Base-by-base conservation (phyloP, 2,113 vertebrate species). In the Oriolus oriolus region DNA sequence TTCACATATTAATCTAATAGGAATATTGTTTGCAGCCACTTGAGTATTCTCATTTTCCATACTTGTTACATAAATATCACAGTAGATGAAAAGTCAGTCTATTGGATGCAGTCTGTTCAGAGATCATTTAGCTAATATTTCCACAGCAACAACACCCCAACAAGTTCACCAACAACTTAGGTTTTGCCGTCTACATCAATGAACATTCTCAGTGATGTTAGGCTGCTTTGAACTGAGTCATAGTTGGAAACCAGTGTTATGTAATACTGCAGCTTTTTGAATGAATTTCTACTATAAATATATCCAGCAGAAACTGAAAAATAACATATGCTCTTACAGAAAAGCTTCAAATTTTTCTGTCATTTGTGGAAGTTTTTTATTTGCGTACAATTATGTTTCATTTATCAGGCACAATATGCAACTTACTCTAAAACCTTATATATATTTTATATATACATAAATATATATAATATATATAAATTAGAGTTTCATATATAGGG, bases 391-490 rank as follows among this genome's bases (percentile, higher is more conserved):
- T 93, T 93, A 83, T 10, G 26, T 89, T 95, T 96, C 59, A 95
- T 93, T 89, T 97, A 59, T 50, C 73, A 95, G 95, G 41, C 87
- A 93, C 82, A 79, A 33, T 90, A 88, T 90, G 87, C 35, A 95
- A 92, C 22, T 89, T 88, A 88, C 39, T 95, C 79, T 93, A 93
- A 89, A 74, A 80, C 31, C 65, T 94, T 93, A 95, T 90, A 94
- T 78, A 97, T 89, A 97, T 91, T 92, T 84, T 92, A 91, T 96
- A 94, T 96, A 94, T 89, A 95, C 71, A 95, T 31, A 73, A 86
- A 94, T 94, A 91, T 96, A 95, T 96, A 95, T 54, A 39, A 94
- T 93, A 91, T 95, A 94, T 94, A 95, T 95, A 95, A 83, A 94
- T 91, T 92, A 92, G 82, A 95, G 92, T 44, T 81, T 78, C 84